These are phyloP conservation scores for Semibalanus balanoides DNA, from an alignment of 1,140 invertebrate genomes.

Conservation along the genomic window DNA sequence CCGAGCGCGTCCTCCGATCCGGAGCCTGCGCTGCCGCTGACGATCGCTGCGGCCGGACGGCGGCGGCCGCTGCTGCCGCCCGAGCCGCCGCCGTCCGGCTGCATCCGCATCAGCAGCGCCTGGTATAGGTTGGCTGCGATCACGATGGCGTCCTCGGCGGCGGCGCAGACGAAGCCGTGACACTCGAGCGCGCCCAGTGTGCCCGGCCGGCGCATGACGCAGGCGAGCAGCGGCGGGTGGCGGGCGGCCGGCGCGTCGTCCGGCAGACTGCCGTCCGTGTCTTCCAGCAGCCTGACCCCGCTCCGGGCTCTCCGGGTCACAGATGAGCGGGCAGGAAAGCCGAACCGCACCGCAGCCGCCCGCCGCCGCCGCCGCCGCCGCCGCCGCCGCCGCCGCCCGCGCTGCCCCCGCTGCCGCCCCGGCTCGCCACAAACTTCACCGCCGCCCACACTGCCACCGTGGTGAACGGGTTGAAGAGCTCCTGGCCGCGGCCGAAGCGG, in stretches of 20 bases:
- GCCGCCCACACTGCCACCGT: slow-evolving; percentile 86
- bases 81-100: slow-evolving; percentile 10
- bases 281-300: slow-evolving; percentile 20
- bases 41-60: too few species aligned
- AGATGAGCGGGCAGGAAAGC: slow-evolving; percentile 72
- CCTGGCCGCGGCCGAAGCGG: slow-evolving; percentile 39
- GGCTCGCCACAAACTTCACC: slow-evolving; percentile 46
- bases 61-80: background rate
- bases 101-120: slow-evolving; percentile 61
- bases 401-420: slow-evolving; percentile 76
- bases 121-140: slow-evolving; percentile 79
- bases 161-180: slow-evolving; percentile 71
- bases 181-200: slow-evolving; percentile 65
- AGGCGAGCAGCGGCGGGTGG: slow-evolving; percentile 75
- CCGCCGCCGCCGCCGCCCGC: slow-evolving; percentile 70
- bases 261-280: slow-evolving; percentile 15
- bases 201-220: slow-evolving; percentile 68
- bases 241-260: slow-evolving; percentile 14
- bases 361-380: slow-evolving; percentile 20
- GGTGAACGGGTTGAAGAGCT: slow-evolving; percentile 57
- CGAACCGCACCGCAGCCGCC: slow-evolving; percentile 42
- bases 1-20: background rate
- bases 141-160: slow-evolving; percentile 68
- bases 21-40: too few species aligned
- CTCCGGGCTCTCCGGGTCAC: slow-evolving; percentile 52